Evolutionary conservation across 2,888 invertebrate species (phyloP).

Genomic region (Cephus spinipes): DNA sequence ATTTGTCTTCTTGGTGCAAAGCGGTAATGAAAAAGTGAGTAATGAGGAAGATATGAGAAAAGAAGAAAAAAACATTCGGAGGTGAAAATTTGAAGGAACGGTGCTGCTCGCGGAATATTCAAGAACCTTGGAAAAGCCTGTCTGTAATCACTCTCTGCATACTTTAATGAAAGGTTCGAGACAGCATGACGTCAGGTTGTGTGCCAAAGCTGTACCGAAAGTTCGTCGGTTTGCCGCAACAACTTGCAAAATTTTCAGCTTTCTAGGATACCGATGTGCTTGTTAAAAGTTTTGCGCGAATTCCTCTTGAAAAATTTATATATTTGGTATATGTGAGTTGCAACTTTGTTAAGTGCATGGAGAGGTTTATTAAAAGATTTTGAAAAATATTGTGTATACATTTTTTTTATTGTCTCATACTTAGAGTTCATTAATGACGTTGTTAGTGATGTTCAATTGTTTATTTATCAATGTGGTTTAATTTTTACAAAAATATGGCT

Average conservation of each 20-base stretch:
- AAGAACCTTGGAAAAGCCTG: not conserved
- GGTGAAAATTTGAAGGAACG: not conserved
- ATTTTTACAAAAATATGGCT: not conserved
- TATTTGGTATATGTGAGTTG: not conserved
- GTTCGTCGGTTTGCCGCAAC: not conserved
- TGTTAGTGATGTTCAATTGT: not conserved
- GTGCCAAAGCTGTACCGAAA: not conserved
- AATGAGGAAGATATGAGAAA: not conserved
- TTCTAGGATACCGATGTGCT: not conserved
- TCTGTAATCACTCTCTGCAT: not conserved
- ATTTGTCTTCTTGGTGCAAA: not conserved
- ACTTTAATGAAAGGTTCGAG: not conserved
- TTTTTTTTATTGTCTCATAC: not conserved
- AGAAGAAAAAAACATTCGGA: not conserved
- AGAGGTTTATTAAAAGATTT: not conserved
- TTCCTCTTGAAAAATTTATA: not conserved
- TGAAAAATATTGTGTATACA: not conserved
- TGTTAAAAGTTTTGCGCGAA: not conserved
- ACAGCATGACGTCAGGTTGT: not conserved
- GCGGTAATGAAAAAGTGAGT: not conserved
- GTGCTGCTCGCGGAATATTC: not conserved
- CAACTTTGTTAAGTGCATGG: not conserved
- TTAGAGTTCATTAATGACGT: not conserved
- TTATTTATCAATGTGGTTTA: too few relatives aligned
- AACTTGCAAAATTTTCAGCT: not conserved